phyloP scores from a whole-genome alignment of 92 coral and sea anemone species.

The Actinernus sp. region DNA sequence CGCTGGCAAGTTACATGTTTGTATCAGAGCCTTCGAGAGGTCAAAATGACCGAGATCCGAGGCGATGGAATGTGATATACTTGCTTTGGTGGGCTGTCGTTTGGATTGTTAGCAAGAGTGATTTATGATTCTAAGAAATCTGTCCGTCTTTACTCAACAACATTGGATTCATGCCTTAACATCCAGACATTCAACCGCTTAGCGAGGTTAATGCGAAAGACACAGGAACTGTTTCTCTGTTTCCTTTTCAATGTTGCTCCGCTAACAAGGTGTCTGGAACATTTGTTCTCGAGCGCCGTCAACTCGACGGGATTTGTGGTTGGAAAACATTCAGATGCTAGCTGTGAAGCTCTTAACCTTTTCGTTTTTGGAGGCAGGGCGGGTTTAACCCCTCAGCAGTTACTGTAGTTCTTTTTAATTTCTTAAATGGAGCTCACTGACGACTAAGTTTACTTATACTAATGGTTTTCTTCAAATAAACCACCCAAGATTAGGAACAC shows the following conservation, averaged over 20 bases:
- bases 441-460: too few relatives aligned
- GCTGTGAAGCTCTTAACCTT: slow-evolving; percentile 26
- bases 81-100: slow-evolving; percentile 9
- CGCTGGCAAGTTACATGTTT: too few relatives aligned
- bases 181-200: slow-evolving; percentile 16
- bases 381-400: slow-evolving; percentile 40
- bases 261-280: background rate
- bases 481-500: too few relatives aligned
- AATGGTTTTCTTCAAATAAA: too few relatives aligned
- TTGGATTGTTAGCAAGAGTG: slow-evolving; percentile 6
- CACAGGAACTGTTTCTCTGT: background rate
- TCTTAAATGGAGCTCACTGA: background rate
- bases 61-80: background rate
- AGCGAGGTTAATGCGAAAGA: slow-evolving; percentile 1
- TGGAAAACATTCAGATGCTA: background rate
- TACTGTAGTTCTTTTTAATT: background rate
- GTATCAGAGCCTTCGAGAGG: too few relatives aligned
- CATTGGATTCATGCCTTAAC: slow-evolving; percentile 7
- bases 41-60: background rate
- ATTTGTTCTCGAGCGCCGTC: slow-evolving; percentile 1
- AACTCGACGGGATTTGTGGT: background rate
- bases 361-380: slow-evolving; percentile 4
- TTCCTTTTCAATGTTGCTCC: background rate
- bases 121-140: slow-evolving; percentile 36
- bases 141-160: slow-evolving; percentile 29